phyloP scores from a whole-genome alignment of 2,113 vertebrate species.

The Gila orcuttii region DNA sequence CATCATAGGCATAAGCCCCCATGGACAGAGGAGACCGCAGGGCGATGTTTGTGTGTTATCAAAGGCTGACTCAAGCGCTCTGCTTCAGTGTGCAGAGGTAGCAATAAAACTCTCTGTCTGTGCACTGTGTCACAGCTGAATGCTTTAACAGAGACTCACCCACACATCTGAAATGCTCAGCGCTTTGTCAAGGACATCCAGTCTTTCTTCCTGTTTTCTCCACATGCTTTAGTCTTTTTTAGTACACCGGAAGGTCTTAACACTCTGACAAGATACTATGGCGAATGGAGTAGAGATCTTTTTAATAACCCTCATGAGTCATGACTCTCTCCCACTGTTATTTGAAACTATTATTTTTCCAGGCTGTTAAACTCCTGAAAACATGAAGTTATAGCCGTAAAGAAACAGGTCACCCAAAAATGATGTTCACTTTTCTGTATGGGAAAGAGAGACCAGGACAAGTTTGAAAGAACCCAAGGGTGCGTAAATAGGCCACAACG shows the following conservation, averaged over 20 bases:
- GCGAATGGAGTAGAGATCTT: slow-evolving; percentile 30
- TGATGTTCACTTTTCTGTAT: background rate
- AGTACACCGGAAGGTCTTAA: slow-evolving; percentile 55
- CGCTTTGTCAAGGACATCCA: slow-evolving; percentile 59
- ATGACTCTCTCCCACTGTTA: slow-evolving; percentile 9
- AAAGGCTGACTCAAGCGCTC: slow-evolving; percentile 56
- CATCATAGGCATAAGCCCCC: slow-evolving; percentile 42
- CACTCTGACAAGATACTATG: slow-evolving; percentile 60
- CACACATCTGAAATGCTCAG: slow-evolving; percentile 54
- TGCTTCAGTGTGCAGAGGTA: slow-evolving; percentile 49
- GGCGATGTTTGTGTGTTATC: slow-evolving; percentile 63
- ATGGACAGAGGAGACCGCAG: slow-evolving; percentile 45
- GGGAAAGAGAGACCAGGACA: background rate
- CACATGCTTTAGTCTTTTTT: slow-evolving; percentile 36
- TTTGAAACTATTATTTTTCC: background rate
- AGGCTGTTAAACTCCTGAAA: background rate
- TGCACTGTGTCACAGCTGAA: slow-evolving; percentile 52
- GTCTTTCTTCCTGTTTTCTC: slow-evolving; percentile 35
- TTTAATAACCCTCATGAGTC: slow-evolving; percentile 25
- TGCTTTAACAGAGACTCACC: slow-evolving; percentile 59
- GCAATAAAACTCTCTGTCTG: slow-evolving; percentile 60
- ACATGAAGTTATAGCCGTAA: background rate
- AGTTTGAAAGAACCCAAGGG: background rate
- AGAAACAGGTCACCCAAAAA: background rate
- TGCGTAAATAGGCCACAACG: background rate